Conservation (phyloP, 2,797 vertebrate species). For the Monodelphis domestica region DNA sequence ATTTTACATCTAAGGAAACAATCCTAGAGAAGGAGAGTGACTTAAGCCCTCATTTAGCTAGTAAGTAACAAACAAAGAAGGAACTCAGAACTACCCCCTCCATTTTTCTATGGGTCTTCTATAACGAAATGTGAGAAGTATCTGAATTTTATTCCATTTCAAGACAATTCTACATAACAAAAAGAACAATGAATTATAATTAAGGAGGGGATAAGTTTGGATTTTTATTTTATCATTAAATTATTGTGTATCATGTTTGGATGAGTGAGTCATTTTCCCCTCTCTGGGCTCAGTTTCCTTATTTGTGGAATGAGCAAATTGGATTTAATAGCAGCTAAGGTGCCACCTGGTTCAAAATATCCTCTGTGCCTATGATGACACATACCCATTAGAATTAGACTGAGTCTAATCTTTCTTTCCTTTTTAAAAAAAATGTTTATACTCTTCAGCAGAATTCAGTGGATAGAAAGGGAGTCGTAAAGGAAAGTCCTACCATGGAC, state of each 20-base stretch:
- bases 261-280: too few species aligned
- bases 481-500: neutral
- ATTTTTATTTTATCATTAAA: neutral
- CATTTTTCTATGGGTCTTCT: slow-evolving; percentile 36
- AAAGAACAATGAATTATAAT: neutral
- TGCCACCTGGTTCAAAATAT: neutral
- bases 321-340: neutral
- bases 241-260: neutral
- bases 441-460: neutral
- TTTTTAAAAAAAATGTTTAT: neutral
- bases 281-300: neutral
- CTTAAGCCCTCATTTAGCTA: neutral
- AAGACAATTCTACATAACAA: neutral
- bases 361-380: neutral
- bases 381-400: neutral
- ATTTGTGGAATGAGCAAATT: neutral
- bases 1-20: neutral
- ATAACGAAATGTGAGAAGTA: slow-evolving; percentile 70
- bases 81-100: neutral
- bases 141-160: slow-evolving; percentile 78
- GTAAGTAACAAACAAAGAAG: neutral
- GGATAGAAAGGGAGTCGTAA: neutral
- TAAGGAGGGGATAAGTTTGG: neutral
- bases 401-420: neutral
- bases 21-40: neutral